Base-by-base conservation (phyloP, 2,888 invertebrate species). In the Watsonalla binaria region DNA sequence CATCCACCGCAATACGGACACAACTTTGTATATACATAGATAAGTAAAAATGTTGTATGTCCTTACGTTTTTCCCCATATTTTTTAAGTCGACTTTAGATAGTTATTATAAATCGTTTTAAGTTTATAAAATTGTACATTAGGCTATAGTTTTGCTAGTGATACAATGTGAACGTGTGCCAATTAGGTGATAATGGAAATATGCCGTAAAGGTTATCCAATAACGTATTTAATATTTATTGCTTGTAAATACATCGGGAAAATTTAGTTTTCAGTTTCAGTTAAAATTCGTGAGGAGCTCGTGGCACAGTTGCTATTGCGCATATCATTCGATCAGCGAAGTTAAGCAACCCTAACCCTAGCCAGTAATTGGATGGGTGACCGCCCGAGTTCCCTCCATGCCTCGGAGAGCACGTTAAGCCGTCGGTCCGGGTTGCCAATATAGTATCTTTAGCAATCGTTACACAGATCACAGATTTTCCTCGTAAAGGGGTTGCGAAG, bases 141-240 rank as follows among this genome's bases (percentile, higher is more conserved):
- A 81, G 83, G 66, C 54, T 72, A 80, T 88, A 87, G 84, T 86
- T 86, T 85, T 88, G 89, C 87, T 90, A 90, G 90, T 86, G 82
- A 86, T 75, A 87, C 82, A 81, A 84, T 90, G 90, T 90, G 90
- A 90, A 89, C 78, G 90, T 90, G 90, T 90, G 90, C 90, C 90
- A 90, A 90, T 88, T 90, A 90, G 86, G 78, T 84, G 69, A 74
- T 76, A 66, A 69, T 63, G 73, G 76, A 76, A 68, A 71, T 65
- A 1, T 52, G 65, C 69, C 68, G 54, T 62, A 60, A 66, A 63
- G 69, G 62, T 63, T 76, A 76, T 78, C 81, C 75, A 64, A 68
- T 63, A 56, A 55, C 76, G 72, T 84, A 84, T 82, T 82, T 82
- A 82, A 81, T 83, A 82, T 85, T 82, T 86, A 86, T 85, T 74